Evolutionary conservation across 1,140 invertebrate species (phyloP).

Genomic region (Drosophila ercepeae): DNA sequence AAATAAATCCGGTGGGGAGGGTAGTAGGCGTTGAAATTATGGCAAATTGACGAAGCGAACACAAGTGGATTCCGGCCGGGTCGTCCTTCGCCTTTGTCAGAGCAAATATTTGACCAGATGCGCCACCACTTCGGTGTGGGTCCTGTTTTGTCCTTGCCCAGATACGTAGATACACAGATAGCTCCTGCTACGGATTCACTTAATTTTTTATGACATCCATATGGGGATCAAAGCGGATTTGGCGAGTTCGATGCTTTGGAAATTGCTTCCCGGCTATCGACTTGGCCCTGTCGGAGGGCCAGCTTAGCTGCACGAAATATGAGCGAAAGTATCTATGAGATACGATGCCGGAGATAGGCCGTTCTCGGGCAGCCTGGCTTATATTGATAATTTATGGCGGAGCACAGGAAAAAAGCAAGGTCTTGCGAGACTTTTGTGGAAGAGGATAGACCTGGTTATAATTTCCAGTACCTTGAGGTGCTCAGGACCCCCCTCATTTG

Average conservation of each 20-base stretch:
- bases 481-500: constrained; percentile 1
- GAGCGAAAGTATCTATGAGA: constrained; percentile 71
- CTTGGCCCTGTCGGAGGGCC: constrained; percentile 21
- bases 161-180: constrained; percentile 4
- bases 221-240: constrained; percentile 79
- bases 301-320: constrained; percentile 68
- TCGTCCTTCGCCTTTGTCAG: constrained; percentile 38
- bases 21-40: constrained; percentile 58
- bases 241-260: constrained; percentile 48
- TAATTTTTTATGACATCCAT: constrained; percentile 80
- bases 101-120: constrained; percentile 82
- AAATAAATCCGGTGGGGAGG: background rate
- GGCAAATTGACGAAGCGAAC: constrained; percentile 61
- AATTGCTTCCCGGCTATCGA: constrained; percentile 52
- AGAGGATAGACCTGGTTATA: background rate
- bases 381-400: constrained; percentile 64
- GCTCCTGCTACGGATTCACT: constrained; percentile 36
- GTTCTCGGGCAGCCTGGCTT: constrained; percentile 40
- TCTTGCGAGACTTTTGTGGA: background rate
- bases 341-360: constrained; percentile 27
- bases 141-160: constrained; percentile 1
- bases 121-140: constrained; percentile 27
- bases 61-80: constrained; percentile 61
- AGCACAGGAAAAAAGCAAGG: background rate
- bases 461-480: background rate